Base-by-base conservation (phyloP, 2,113 vertebrate genomes). In the Patagioenas fasciata region DNA sequence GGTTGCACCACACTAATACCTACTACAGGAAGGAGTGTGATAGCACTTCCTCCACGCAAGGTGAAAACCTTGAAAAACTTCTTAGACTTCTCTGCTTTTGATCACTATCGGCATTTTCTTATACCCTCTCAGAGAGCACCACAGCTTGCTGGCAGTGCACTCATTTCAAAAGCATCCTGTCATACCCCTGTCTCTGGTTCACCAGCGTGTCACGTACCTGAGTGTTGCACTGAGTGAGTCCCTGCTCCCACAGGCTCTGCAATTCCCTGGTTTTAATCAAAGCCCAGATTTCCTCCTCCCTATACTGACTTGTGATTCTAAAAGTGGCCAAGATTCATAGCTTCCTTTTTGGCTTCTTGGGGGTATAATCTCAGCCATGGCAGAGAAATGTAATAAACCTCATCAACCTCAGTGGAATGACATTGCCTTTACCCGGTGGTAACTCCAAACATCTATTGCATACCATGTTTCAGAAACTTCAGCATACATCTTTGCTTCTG, bases 1-100 rank as follows among this genome's bases (percentile, higher is more conserved):
- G 50, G 28, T 13, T 75, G 10, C 19, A 32, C 18, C 54, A 60
- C 54, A 70, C 56, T 44, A 51, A 53, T 23, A 24, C 13, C 73
- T 75, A 0, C 31, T 16, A 15, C 11, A n/a, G 23, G 16, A 75
- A 9, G 19, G 8, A 80, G 15, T 17, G 18, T 83, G 58, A 26
- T 32, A 54, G 51, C 0, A 0, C 19, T 79, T 64, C 65, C 50
- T 40, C 20, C 40, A 32, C 1, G 0, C 8, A 40, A 60, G 66
- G 34, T 75, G 34, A 71, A 89, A 88, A 85, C 24, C 15, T 61
- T 83, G 32, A 51, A 67, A 62, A 65, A 11, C 15, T 61, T 58
- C n/a, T 88, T n/a, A 71, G 34, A 56, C 13, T 14, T 73, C 32
- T 29, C 50, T 82, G 54, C 21, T 66, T 91, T 84, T 88, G 25